These are phyloP conservation scores for Iselma pallidipennis DNA, from an alignment of 2,888 invertebrate genomes.

Conservation along the genomic window DNA sequence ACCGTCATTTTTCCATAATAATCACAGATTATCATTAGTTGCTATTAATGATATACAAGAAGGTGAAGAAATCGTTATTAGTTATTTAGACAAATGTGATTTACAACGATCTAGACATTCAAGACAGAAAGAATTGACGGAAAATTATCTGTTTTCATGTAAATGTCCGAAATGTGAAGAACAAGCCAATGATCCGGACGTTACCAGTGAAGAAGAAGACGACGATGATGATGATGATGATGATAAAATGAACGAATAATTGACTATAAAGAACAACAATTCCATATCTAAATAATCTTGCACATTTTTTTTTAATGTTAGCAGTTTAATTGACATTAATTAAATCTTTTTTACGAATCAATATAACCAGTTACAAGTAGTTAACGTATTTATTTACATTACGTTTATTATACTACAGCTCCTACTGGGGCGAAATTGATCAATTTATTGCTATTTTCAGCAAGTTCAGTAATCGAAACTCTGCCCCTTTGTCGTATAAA, in stretches of 20 bases:
- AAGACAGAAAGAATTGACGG: conserved; percentile 77
- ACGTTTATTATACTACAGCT: conserved; percentile 9
- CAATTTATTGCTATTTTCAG: conserved; percentile 90
- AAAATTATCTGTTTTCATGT: conserved; percentile 83
- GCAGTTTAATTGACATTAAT: not conserved
- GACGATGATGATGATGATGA: conserved; percentile 53
- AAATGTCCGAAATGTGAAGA: conserved; percentile 77
- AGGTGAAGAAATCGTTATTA: conserved; percentile 88
- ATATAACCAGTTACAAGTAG: not conserved
- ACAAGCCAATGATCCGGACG: conserved; percentile 76
- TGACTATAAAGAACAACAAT: not conserved
- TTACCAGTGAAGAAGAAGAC: conserved; percentile 80
- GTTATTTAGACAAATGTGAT: conserved; percentile 87
- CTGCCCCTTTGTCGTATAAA: conserved; percentile 94
- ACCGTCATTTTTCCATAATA: conserved; percentile 81
- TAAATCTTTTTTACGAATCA: not conserved
- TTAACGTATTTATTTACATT: conserved; percentile 11
- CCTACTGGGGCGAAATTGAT: conserved; percentile 76
- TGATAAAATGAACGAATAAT: conserved; percentile 50
- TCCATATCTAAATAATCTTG: not conserved
- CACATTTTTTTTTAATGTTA: not conserved
- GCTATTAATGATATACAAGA: conserved; percentile 72
- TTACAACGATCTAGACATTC: conserved; percentile 82
- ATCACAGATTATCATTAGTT: conserved; percentile 73
- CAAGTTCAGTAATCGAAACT: conserved; percentile 91